Evolutionary conservation across 2,113 vertebrate genomes (phyloP), one percentile per base, ranked within the genome.

Genomic region (Nothobranchius kuhntae): DNA sequence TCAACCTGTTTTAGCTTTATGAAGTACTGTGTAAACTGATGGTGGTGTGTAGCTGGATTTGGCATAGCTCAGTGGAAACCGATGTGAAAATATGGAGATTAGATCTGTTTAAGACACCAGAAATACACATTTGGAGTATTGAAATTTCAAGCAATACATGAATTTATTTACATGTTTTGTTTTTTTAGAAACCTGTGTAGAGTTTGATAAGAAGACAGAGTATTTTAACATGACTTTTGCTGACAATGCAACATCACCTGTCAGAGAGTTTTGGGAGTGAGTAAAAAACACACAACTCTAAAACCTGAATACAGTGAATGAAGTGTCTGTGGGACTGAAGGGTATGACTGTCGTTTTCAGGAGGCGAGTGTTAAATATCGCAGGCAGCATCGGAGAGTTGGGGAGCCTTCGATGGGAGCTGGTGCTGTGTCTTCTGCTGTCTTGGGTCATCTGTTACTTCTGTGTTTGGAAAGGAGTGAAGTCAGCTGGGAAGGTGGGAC

Each of bases 191-290:
- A 89, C 84, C 13, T 99, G 98, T 82, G 80, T 94, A 75, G 94
- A 95, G 82, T 93, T 95, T 88, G 68, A 88, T 61, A 17, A 24
- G 58, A 78, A 82, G 62, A 84, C 73, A 38, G 62, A 65, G 77
- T 26, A 58, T 57, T 57, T 77, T 35, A 92, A 94, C 48, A 77
- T n/a, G 52, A 95, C 86, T 30, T 5, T 74, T 1, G n/a, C 81
- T 5, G 78, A 63, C 7, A 98, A 98, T 6, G 73, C 92, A 78
- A 95, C 96, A 1, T 98, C 96, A 0, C 93, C 97, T 13, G 92
- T 96, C 73, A 93, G 89, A 74, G 98, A 99, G 73, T 99, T 98
- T 91, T 98, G 97, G 97, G 97, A 99, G 97, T 98, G 90, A 64
- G 98, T 98, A 62, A 15, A 36, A 51, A 50, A 3, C 21, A 21